Conservation (phyloP, 1,140 invertebrate species). For the Archegozetes longisetosus region DNA sequence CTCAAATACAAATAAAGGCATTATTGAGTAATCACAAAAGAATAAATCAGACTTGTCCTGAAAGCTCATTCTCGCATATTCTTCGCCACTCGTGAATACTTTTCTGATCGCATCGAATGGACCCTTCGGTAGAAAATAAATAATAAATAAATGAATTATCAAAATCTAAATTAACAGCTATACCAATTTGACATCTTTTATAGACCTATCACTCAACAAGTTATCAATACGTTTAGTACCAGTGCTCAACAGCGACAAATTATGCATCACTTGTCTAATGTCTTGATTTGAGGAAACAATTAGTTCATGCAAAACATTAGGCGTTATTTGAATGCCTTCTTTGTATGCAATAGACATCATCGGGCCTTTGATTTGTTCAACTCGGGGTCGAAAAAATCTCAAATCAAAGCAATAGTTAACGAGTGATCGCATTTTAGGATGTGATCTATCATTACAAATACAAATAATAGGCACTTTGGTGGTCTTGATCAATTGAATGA, state of each 20-base stretch:
- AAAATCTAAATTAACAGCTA: conserved; percentile 18
- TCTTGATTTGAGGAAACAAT: conserved; percentile 80
- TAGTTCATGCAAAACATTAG: conserved; percentile 58
- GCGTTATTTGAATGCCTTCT: conserved; percentile 67
- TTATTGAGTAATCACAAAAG: conserved; percentile 91
- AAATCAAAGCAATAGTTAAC: conserved; percentile 91
- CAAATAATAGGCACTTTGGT: conserved; percentile 87
- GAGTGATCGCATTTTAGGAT: conserved; percentile 82
- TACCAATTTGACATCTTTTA: conserved; percentile 68
- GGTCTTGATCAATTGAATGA: conserved; percentile 80
- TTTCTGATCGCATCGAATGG: conserved; percentile 84
- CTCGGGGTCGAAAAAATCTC: conserved; percentile 51
- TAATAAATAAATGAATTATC: conserved; percentile 9
- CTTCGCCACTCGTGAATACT: conserved; percentile 60
- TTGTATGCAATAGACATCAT: conserved; percentile 82
- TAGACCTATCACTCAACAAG: conserved; percentile 32
- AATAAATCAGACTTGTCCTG: conserved; percentile 79
- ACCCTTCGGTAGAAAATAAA: conserved; percentile 36
- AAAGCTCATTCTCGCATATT: conserved; percentile 62
- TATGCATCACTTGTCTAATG: conserved; percentile 62
- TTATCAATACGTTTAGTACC: conserved; percentile 34
- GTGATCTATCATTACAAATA: conserved; percentile 93
- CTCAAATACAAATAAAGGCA: conserved; percentile 91
- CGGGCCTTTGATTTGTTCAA: conserved; percentile 77
- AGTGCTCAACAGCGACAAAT: conserved; percentile 58